These are phyloP conservation scores for Cremastinae sp. DNA, from an alignment of 2,888 invertebrate genomes.

Conservation along the genomic window DNA sequence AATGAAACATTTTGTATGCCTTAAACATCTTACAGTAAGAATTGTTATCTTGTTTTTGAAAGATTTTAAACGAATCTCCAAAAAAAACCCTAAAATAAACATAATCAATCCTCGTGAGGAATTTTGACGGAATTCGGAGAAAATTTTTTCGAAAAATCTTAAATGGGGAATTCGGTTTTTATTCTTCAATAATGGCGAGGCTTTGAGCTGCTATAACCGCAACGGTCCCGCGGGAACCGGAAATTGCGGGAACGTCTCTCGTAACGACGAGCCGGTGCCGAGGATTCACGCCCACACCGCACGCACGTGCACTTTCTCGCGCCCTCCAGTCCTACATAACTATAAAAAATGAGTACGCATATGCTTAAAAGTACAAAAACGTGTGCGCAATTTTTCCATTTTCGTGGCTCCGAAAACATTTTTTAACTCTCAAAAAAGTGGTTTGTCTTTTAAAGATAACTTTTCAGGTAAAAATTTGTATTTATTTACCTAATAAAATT, in stretches of 20 bases:
- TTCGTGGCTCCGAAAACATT: neutral
- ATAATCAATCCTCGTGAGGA: no score
- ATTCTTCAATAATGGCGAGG: conserved; percentile 48
- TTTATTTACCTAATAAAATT: no score
- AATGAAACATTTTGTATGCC: no score
- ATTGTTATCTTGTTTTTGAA: no score
- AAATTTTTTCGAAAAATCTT: no score
- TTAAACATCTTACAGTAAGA: no score
- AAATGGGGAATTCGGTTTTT: conserved; percentile 12
- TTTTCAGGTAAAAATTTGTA: no score
- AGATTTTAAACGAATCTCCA: no score
- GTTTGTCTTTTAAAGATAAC: no score
- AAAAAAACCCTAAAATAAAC: no score
- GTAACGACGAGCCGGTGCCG: conserved; percentile 60
- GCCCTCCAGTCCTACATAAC: conserved; percentile 58
- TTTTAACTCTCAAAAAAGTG: no score
- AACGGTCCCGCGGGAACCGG: conserved; percentile 61
- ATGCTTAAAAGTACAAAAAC: neutral
- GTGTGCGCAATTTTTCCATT: neutral
- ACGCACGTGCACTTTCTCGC: conserved; percentile 67
- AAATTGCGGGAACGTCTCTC: conserved; percentile 59
- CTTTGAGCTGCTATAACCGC: conserved; percentile 38
- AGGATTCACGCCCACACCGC: conserved; percentile 64
- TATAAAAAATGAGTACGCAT: neutral
- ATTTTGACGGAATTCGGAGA: no score